phyloP scores from a whole-genome alignment of 2,888 invertebrate genomes.

The Orthosia cruda region DNA sequence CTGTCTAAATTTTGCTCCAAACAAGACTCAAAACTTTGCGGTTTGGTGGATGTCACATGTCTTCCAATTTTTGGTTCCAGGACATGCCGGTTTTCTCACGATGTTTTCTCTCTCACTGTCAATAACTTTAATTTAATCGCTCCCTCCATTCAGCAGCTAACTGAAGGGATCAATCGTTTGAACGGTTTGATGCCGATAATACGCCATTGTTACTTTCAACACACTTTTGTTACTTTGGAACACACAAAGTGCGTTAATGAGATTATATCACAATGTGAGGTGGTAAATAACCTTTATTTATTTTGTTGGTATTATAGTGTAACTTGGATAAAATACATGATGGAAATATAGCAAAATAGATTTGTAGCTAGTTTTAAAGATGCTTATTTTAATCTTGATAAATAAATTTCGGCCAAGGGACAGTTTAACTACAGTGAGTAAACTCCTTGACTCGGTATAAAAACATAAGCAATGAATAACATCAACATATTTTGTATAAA shows the following conservation, averaged over 20 bases:
- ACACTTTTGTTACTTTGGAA: slow-evolving; percentile 54
- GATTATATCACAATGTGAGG: slow-evolving; percentile 29
- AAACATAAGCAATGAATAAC: too few species aligned
- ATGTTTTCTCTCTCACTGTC: neutral
- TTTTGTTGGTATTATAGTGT: neutral
- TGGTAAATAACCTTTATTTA: slow-evolving; percentile 1
- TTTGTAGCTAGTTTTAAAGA: neutral
- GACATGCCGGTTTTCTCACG: too few species aligned
- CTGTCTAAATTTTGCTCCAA: neutral
- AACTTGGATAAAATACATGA: neutral
- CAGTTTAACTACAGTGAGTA: neutral
- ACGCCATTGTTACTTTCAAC: slow-evolving; percentile 54
- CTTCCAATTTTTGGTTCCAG: too few species aligned
- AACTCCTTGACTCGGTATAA: neutral
- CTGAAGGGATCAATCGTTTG: slow-evolving; percentile 62
- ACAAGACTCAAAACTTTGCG: too few species aligned
- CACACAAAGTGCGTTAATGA: slow-evolving; percentile 51
- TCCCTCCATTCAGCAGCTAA: slow-evolving; percentile 46
- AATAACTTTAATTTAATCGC: slow-evolving; percentile 45
- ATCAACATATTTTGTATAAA: too few species aligned
- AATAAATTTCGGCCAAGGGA: neutral
- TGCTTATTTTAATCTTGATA: neutral
- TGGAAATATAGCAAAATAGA: neutral
- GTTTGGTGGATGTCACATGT: too few species aligned
- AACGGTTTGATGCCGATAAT: slow-evolving; percentile 61